phyloP scores from a whole-genome alignment of 2,797 vertebrate species.

The Fundulus diaphanus region DNA sequence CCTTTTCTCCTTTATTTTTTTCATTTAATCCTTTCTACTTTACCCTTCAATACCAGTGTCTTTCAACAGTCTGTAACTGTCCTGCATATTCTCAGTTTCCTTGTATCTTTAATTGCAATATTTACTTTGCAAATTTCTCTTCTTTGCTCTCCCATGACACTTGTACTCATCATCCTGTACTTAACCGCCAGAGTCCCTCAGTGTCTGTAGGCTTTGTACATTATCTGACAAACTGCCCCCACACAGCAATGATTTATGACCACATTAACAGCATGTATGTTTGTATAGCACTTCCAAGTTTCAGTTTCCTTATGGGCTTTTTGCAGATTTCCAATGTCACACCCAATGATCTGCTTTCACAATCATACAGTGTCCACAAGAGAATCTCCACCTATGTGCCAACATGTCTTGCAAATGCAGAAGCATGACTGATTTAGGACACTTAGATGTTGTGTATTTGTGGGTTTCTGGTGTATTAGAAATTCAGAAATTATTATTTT shows the following conservation, averaged over 20 bases:
- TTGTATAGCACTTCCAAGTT: conserved; percentile 46
- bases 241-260: conserved; percentile 38
- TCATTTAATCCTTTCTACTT: not conserved
- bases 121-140: not conserved
- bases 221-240: not conserved
- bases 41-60: not conserved
- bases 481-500: not conserved
- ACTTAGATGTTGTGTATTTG: not conserved
- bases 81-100: not conserved
- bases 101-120: not conserved
- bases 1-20: conserved; percentile 44
- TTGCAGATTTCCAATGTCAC: not conserved
- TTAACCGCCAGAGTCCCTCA: not conserved
- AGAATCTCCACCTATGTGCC: not conserved
- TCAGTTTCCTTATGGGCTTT: conserved; percentile 46
- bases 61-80: not conserved
- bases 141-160: not conserved
- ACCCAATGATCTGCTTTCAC: conserved; percentile 1
- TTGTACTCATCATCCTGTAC: not conserved
- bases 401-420: not conserved
- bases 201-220: not conserved
- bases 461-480: not conserved
- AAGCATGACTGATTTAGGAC: not conserved
- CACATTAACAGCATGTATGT: conserved; percentile 58
- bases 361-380: not conserved